Base-by-base conservation (phyloP, 2,888 invertebrate genomes). In the Cinara cedri region DNA sequence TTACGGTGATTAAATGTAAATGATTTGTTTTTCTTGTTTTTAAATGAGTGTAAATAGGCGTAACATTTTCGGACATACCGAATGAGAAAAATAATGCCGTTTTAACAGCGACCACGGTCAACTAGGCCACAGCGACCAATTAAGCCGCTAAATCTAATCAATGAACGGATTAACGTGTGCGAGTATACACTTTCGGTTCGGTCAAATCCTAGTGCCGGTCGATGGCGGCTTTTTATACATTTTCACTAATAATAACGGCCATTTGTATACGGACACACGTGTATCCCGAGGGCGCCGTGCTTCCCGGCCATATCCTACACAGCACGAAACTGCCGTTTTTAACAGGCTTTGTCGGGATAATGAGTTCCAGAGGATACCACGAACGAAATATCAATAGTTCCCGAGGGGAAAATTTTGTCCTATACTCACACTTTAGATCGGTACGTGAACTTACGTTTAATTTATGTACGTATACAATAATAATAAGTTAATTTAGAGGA, bases 241-340 rank as follows among this genome's bases (percentile, higher is more conserved):
- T 76, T 76, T 66, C 75, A 76, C 55, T 13, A n/a, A 51, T 26
- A 76, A 76, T 55, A 24, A 24, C n/a, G n/a, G 66, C 66, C 75
- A 57, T 76, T 76, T 65, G 55, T n/a, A n/a, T n/a, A n/a, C n/a
- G n/a, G n/a, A n/a, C n/a, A n/a, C 65, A 66, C 75, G 19, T 13
- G 55, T n/a, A n/a, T 76, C 66, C 66, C 75, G 44, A 66, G 66
- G 65, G 75, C 63, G 51, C 62, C 19, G 19, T 72, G 72, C 49
- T 8, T 51, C 42, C 46, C 49, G 19, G 24, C 60, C 60, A 6
- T 34, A 14, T 0, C 74, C 26, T 49, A 1, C 42, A 34, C 34
- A n/a, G n/a, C n/a, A n/a, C n/a, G n/a, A n/a, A n/a, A n/a, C n/a
- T n/a, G 42, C 26, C 54, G 44, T 65, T 65, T 21, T 55, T 54